Evolutionary conservation across 2,888 invertebrate genomes (phyloP).

Genomic region (Nineta flava): DNA sequence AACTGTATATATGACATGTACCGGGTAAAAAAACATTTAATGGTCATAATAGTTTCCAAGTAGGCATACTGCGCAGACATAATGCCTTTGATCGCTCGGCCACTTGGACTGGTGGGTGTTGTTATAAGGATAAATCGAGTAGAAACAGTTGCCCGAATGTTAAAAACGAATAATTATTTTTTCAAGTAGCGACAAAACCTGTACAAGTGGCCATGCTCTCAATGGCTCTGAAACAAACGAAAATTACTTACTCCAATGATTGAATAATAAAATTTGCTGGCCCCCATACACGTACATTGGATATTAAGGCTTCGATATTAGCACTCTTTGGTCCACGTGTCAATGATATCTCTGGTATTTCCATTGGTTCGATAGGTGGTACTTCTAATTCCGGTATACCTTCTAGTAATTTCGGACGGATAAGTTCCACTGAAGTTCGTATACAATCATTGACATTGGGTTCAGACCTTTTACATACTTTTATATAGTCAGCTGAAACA

Average conservation of each 20-base stretch:
- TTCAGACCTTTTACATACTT: constrained; percentile 22
- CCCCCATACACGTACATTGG: constrained; percentile 41
- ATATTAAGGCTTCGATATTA: constrained; percentile 38
- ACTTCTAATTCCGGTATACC: constrained; percentile 36
- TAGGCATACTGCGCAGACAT: too few relatives aligned
- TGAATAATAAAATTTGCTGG: constrained; percentile 41
- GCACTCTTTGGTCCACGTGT: constrained; percentile 24
- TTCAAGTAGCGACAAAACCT: too few relatives aligned
- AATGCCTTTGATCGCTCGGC: too few relatives aligned
- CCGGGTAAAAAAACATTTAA: too few relatives aligned
- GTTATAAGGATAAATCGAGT: too few relatives aligned
- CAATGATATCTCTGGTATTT: constrained; percentile 18
- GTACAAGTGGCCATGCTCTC: too few relatives aligned
- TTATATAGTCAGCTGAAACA: constrained; percentile 23
- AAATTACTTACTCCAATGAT: constrained; percentile 34
- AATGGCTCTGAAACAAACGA: too few relatives aligned
- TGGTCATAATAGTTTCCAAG: too few relatives aligned
- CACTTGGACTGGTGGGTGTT: too few relatives aligned
- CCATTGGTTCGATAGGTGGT: constrained; percentile 35
- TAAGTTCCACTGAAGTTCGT: constrained; percentile 21
- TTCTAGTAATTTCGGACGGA: constrained; percentile 21
- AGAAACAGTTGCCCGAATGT: too few relatives aligned
- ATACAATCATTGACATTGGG: constrained; percentile 24
- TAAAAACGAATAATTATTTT: too few relatives aligned
- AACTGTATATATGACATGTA: too few relatives aligned